Base-by-base conservation (phyloP, 2,797 vertebrate species). In the Meda fulgida region DNA sequence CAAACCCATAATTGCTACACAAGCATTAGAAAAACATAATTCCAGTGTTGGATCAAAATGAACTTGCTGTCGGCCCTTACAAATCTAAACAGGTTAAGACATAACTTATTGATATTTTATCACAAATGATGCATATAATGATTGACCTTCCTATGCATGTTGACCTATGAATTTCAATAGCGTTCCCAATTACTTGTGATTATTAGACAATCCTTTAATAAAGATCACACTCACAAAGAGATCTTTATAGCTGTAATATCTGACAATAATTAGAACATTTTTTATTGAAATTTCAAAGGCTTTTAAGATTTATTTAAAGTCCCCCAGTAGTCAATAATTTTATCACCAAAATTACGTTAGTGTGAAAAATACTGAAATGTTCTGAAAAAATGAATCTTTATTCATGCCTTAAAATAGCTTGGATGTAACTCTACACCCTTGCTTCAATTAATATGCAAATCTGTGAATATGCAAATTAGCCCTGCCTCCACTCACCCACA, bases 1-100 rank as follows among this genome's bases (percentile, higher is more conserved):
- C 72, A 78, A 69, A 86, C 55, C 58, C 29, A 38, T 81, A 84
- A 86, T 78, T 77, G 82, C 66, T 55, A 83, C 51, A 83, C 19
- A 5, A 53, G 23, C 38, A 51, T 38, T 38, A 40, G 65, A 76
- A 87, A 75, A 70, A 70, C 19, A 75, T 75, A 34, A 77, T 81
- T 78, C n/a, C 16, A 10, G 23, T 77, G 63, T 77, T 36, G 48
- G 60, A 69, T 51, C 51, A 70, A 67, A 23, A 3, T 31, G 40
- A 65, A 72, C 60, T 31, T 65, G 58, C 60, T 66, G 60, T 66
- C 8, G 6, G 71, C 7, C 21, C 18, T 83, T 38, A 36, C 23
- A 1, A 46, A 55, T 73, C 40, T n/a, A 38, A 75, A 65, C 70
- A 83, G 55, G 70, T 23, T 3, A 2, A 63, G 55, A 19, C 26